These are phyloP conservation scores for Rousettus madagascariensis DNA, from an alignment of 2,797 vertebrate genomes.

Conservation along the genomic window DNA sequence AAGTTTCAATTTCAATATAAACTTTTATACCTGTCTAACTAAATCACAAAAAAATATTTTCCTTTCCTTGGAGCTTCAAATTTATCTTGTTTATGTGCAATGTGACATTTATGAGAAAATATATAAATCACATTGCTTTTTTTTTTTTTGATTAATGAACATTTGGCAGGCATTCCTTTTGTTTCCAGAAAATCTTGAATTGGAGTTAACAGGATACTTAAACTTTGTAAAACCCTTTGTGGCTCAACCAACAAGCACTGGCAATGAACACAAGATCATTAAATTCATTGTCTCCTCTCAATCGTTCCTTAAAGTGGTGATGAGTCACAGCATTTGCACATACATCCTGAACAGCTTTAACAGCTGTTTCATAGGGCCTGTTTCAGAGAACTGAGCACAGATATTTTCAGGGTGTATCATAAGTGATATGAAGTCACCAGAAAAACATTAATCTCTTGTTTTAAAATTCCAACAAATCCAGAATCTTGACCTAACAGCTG, in stretches of 20 bases:
- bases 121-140: neutral
- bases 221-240: slow-evolving; percentile 54
- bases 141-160: slow-evolving; percentile 19
- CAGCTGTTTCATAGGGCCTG: neutral
- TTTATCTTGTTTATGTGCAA: neutral
- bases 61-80: neutral
- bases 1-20: slow-evolving; percentile 19
- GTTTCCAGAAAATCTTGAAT: slow-evolving; percentile 47
- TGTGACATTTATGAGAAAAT: slow-evolving; percentile 2
- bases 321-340: slow-evolving; percentile 36
- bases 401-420: slow-evolving; percentile 55
- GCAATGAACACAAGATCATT: slow-evolving; percentile 46
- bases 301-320: slow-evolving; percentile 1
- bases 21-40: neutral
- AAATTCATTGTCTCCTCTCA: slow-evolving; percentile 43
- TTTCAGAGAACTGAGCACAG: slow-evolving; percentile 44
- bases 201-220: slow-evolving; percentile 43
- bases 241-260: neutral
- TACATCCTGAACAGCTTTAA: slow-evolving; percentile 40
- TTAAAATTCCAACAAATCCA: neutral
- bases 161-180: slow-evolving; percentile 39
- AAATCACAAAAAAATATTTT: slow-evolving; percentile 35
- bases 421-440: slow-evolving; percentile 36
- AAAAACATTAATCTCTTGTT: slow-evolving; percentile 44
- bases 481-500: neutral